phyloP scores from a whole-genome alignment of 2,113 vertebrate species.

The Dromaius novaehollandiae region DNA sequence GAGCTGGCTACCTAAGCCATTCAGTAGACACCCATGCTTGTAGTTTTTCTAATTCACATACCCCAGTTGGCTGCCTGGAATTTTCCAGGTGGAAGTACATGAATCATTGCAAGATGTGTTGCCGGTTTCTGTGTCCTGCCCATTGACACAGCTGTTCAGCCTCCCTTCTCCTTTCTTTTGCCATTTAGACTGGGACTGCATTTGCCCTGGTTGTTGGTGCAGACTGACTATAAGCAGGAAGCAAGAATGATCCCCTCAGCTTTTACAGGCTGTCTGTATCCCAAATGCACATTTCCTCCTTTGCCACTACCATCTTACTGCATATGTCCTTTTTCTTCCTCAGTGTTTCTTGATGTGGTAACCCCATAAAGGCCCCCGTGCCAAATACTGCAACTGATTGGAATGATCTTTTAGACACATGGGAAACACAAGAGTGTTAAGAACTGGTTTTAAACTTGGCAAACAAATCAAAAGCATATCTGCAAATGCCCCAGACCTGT shows the following conservation, averaged over 20 bases:
- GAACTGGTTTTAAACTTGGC: neutral
- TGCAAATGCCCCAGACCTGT: neutral
- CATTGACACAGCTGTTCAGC: neutral
- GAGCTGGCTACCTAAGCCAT: neutral
- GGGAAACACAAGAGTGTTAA: neutral
- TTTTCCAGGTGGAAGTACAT: neutral
- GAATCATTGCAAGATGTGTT: neutral
- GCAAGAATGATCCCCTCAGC: neutral
- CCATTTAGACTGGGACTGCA: neutral
- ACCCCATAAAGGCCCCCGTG: neutral
- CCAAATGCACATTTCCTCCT: neutral
- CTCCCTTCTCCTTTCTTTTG: neutral
- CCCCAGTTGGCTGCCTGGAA: neutral
- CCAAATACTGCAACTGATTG: neutral
- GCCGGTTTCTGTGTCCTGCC: fast-evolving
- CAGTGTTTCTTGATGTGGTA: slow-evolving; percentile 3
- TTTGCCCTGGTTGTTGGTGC: neutral
- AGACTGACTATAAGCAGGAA: neutral
- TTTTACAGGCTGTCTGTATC: neutral
- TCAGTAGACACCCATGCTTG: neutral
- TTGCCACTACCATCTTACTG: neutral
- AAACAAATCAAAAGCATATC: neutral
- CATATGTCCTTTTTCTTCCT: neutral
- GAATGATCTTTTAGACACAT: neutral
- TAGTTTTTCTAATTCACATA: neutral